Base-by-base conservation (phyloP, 2,888 invertebrate genomes). In the Miltochrista miniata region DNA sequence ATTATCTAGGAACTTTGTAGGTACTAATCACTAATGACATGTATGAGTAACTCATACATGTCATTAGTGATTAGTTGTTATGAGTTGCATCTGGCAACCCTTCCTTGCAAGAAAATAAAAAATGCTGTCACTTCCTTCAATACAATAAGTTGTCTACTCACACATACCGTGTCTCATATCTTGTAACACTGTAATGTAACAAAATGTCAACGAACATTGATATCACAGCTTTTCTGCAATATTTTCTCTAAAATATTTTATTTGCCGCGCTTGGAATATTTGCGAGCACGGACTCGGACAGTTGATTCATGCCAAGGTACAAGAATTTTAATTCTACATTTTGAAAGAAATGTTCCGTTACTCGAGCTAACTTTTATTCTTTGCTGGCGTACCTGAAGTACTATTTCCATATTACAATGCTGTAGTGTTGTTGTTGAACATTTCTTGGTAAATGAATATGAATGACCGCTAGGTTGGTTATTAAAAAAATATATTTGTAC, bases 321-420 rank as follows among this genome's bases (percentile, higher is more conserved):
- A 47, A 39, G 31, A 47, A 51, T 46, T 51, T 46, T 42, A 47
- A 46, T 43, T 43, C 46, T 38, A 51, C 41, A 40, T 45, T 51
- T 51, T 45, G 41, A 36, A 41, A 41, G 41, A 42, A 45, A 45
- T 50, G 24, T 45, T 34, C 18, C 9, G 13, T 35, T 36, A 45
- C 18, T 40, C 9, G 34, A 15, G 15, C 5, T 44, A 37, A 29
- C 8, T 41, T 42, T 45, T 36, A 30, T 24, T 24, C 24, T 41
- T 44, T 44, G 24, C 13, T 13, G 10, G 7, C 34, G 13, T 29
- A 35, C 10, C 24, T 35, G 10, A 7, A 13, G 9, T 13, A 35
- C 24, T 24, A 44, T 29, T 44, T 35, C 13, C 11, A 34, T 29
- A 13, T 24, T 29, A 29, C 13, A 14, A 2, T 7, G 15, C 11